Percentiles rank a stretch among this genome's conserved stretches.
These are phyloP conservation scores for Siniperca chuatsi DNA, from an alignment of 2,113 vertebrate species.

Conservation along the genomic window DNA sequence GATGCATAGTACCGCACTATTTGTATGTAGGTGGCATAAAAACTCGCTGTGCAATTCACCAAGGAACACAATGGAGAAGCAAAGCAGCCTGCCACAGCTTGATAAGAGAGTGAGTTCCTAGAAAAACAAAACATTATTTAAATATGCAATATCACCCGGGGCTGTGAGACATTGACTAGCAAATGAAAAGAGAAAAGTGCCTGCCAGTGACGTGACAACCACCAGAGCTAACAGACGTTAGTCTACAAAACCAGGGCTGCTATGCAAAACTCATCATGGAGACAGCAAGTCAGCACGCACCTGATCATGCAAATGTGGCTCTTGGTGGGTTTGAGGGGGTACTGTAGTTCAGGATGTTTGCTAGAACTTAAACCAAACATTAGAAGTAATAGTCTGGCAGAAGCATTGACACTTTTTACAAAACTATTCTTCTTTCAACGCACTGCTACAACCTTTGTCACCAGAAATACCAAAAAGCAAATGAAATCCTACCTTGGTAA, in stretches of 20 bases:
- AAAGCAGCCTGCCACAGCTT: slow-evolving; percentile 46
- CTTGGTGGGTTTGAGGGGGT: background rate
- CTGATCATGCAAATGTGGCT: slow-evolving; percentile 54
- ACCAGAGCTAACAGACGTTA: slow-evolving; percentile 12
- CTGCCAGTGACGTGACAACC: slow-evolving; percentile 46
- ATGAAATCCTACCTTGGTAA: slow-evolving; percentile 88
- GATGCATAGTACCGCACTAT: background rate
- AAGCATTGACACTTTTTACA: background rate
- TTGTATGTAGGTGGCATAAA: slow-evolving; percentile 52
- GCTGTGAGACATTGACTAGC: slow-evolving; percentile 69
- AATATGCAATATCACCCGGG: slow-evolving; percentile 53
- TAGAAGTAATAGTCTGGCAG: background rate
- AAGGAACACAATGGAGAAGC: slow-evolving; percentile 26
- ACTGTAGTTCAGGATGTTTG: background rate
- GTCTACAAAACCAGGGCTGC: slow-evolving; percentile 8
- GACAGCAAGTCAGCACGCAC: slow-evolving; percentile 23
- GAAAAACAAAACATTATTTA: slow-evolving; percentile 68
- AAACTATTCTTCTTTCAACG: background rate
- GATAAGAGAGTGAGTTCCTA: slow-evolving; percentile 59
- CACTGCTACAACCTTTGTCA: too few relatives aligned
- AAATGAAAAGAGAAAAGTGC: slow-evolving; percentile 71
- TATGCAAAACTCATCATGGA: slow-evolving; percentile 60
- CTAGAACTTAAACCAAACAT: background rate
- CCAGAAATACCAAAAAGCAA: background rate
- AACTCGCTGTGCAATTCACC: slow-evolving; percentile 34